A percentile compares a stretch with the other conserved stretches of the same genome.
These are phyloP conservation scores for Drosophila virilis DNA, from an alignment of 1,140 invertebrate species.

Conservation along the genomic window DNA sequence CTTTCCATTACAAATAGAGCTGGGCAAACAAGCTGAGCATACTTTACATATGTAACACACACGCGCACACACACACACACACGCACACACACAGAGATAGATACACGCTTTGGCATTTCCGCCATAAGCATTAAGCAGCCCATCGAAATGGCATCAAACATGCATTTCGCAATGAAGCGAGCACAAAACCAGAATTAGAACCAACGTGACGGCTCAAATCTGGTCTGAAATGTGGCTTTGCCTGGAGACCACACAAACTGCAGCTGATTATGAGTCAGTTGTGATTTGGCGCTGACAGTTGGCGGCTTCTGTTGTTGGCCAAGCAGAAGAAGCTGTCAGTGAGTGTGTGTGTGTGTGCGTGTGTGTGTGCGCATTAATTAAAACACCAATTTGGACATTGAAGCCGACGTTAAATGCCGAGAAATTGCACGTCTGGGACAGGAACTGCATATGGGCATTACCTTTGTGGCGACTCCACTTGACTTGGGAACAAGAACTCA, in stretches of 20 bases:
- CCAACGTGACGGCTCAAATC: background rate
- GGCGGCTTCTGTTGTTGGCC: conserved; percentile 22
- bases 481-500: conserved; percentile 42
- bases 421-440: conserved; percentile 73
- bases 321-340: background rate
- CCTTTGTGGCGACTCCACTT: conserved; percentile 56
- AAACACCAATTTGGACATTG: conserved; percentile 54
- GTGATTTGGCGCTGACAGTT: conserved; percentile 19
- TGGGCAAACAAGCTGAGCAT: conserved; percentile 9
- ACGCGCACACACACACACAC: background rate
- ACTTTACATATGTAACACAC: conserved; percentile 18
- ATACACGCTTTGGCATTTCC: conserved; percentile 30
- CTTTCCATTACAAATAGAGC: conserved; percentile 39
- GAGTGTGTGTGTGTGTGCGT: background rate
- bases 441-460: conserved; percentile 50
- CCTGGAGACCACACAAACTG: conserved; percentile 24
- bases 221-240: background rate
- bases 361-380: conserved; percentile 48
- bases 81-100: background rate
- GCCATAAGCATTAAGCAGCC: conserved; percentile 32
- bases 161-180: conserved; percentile 9
- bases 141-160: conserved; percentile 47
- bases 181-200: conserved; percentile 25
- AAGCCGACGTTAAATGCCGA: conserved; percentile 18
- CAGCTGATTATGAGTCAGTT: conserved; percentile 9